Percentiles rank a stretch among this genome's conserved stretches.
Evolutionary conservation across 2,797 vertebrate species (phyloP).

Genomic region (Centroberyx gerrardi): DNA sequence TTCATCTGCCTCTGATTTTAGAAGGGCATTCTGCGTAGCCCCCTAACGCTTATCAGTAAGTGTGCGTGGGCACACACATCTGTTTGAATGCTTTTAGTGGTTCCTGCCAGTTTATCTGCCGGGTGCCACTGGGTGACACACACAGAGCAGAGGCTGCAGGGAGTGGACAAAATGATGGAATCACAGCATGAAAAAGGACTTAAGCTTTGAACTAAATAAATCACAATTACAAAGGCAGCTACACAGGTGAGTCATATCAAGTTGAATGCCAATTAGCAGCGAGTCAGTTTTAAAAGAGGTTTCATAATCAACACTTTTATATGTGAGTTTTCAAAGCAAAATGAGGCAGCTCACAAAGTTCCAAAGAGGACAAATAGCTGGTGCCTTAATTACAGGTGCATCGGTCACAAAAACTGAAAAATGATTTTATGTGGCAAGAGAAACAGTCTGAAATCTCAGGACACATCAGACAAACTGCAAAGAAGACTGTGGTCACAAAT

Average conservation of each 20-base stretch:
- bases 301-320: neutral
- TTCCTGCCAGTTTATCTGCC: conserved; percentile 42
- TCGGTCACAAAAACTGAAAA: no score
- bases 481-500: no score
- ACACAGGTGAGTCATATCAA: neutral
- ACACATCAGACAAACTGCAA: no score
- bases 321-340: no score
- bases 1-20: conserved; percentile 70
- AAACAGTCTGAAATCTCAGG: no score
- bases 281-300: neutral
- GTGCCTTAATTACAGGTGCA: no score
- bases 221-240: neutral
- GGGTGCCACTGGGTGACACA: conserved; percentile 18
- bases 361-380: no score
- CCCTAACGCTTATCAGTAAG: conserved; percentile 51
- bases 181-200: neutral
- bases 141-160: conserved; percentile 10
- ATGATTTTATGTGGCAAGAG: no score
- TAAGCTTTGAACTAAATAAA: conserved; percentile 3
- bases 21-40: conserved; percentile 48
- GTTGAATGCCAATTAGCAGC: neutral
- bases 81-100: conserved; percentile 39
- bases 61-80: conserved; percentile 38
- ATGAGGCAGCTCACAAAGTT: no score
- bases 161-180: conserved; percentile 23